phyloP scores from a whole-genome alignment of 2,888 invertebrate species.

The Tipula lateralis region DNA sequence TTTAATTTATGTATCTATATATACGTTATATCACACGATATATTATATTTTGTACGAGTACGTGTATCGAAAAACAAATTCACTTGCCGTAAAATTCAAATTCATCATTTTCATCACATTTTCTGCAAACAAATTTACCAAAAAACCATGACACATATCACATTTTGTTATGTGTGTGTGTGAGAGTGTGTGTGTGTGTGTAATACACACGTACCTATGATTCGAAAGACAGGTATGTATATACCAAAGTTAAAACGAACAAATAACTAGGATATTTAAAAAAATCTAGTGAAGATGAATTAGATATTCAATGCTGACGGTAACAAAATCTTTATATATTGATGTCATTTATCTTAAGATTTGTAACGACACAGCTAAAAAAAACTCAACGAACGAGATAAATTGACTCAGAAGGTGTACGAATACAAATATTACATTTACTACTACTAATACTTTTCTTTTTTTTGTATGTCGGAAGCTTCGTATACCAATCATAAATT shows the following conservation, averaged over 20 bases:
- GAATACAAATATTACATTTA: not conserved
- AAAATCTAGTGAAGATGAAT: not conserved
- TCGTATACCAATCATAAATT: not conserved
- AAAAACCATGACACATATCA: not conserved
- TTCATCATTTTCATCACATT: not conserved
- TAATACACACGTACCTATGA: not conserved
- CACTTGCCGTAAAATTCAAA: not conserved
- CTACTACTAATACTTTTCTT: not conserved
- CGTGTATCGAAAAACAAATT: too few species aligned
- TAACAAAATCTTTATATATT: not conserved
- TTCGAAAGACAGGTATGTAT: not conserved
- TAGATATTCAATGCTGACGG: not conserved
- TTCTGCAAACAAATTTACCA: not conserved
- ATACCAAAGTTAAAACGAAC: not conserved
- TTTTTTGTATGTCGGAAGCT: not conserved
- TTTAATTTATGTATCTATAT: too few species aligned
- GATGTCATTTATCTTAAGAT: constrained; percentile 8
- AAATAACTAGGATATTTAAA: not conserved
- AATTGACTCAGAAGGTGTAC: not conserved
- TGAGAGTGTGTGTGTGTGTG: not conserved
- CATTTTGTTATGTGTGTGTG: not conserved
- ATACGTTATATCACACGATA: too few species aligned
- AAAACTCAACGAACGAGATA: not conserved
- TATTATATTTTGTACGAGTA: too few species aligned
- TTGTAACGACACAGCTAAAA: not conserved